phyloP scores from a whole-genome alignment of 2,113 vertebrate species.

The Danio rerio region DNA sequence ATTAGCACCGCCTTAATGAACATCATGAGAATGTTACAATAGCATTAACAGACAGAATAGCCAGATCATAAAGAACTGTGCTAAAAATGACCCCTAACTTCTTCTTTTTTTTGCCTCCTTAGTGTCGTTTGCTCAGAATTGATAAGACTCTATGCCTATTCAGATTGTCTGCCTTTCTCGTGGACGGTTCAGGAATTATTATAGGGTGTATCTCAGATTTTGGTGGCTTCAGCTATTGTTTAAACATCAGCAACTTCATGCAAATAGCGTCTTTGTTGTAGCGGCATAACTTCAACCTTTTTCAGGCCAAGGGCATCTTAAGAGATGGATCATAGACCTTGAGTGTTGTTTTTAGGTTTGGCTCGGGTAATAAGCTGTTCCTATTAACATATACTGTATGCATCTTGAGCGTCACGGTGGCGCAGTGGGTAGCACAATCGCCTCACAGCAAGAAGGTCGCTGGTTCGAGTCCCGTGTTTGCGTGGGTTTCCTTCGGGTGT shows the following conservation, averaged over 20 bases:
- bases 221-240: slow-evolving; percentile 24
- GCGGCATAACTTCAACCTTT: not conserved
- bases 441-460: too few species aligned
- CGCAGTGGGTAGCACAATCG: too few species aligned
- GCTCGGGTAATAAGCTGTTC: too few species aligned
- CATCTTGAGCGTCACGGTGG: too few species aligned
- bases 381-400: not conserved
- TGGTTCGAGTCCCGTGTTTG: too few species aligned
- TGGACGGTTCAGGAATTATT: slow-evolving; percentile 35
- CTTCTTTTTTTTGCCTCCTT: not conserved
- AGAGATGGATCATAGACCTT: not conserved
- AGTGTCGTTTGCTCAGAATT: not conserved
- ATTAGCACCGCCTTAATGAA: slow-evolving; percentile 51
- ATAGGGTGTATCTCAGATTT: slow-evolving; percentile 24
- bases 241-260: not conserved
- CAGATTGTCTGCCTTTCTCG: not conserved
- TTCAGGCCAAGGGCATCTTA: not conserved
- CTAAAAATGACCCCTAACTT: not conserved
- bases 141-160: not conserved
- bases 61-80: slow-evolving; percentile 7
- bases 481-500: too few species aligned
- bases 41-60: slow-evolving; percentile 9
- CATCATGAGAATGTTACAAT: slow-evolving; percentile 14
- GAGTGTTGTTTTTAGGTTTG: not conserved
- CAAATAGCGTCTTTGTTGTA: not conserved